Evolutionary conservation across 1,140 invertebrate genomes (phyloP).

Genomic region (Cryptotermes secundus): DNA sequence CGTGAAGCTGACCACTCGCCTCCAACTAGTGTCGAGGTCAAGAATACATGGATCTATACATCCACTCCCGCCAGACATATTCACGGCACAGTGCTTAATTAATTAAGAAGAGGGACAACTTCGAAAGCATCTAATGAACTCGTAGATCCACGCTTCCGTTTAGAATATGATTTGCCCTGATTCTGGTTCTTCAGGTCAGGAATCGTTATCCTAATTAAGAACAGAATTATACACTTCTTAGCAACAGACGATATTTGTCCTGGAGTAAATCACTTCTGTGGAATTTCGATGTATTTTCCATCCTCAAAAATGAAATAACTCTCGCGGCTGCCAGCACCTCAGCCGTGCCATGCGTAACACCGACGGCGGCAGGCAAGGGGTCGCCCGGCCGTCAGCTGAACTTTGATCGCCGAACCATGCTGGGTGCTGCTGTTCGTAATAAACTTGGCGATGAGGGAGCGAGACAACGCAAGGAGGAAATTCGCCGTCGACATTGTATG

Average conservation of each 20-base stretch:
- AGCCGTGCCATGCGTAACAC: neutral
- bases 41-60: too few relatives aligned
- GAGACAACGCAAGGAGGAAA: neutral
- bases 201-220: neutral
- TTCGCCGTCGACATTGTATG: neutral
- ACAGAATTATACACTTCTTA: neutral
- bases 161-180: too few relatives aligned
- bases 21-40: too few relatives aligned
- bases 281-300: neutral
- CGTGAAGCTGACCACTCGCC: too few relatives aligned
- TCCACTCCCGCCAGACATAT: too few relatives aligned
- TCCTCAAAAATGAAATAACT: neutral
- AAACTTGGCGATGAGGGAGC: neutral
- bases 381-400: neutral
- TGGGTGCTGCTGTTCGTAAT: neutral
- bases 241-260: neutral
- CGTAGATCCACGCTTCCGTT: too few relatives aligned
- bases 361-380: neutral
- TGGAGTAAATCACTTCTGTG: neutral
- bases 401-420: neutral
- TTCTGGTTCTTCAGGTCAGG: too few relatives aligned
- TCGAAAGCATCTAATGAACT: too few relatives aligned
- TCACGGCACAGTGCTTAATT: too few relatives aligned
- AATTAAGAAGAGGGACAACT: too few relatives aligned
- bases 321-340: neutral